Conservation (phyloP, 2,797 vertebrate genomes). For the Podargus strigoides region DNA sequence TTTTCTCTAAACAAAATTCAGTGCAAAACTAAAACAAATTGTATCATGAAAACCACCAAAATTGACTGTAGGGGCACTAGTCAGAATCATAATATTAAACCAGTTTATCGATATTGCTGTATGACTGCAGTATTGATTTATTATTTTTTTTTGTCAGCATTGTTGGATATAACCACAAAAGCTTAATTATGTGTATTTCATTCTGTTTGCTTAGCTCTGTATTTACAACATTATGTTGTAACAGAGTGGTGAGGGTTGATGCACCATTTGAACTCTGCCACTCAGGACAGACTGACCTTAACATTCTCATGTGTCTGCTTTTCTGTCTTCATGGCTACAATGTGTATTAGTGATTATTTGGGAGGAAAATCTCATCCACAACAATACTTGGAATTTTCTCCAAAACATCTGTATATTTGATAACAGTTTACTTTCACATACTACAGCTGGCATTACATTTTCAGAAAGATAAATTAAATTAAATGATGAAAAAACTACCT, state of each 20-base stretch:
- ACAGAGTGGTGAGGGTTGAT: neutral
- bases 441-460: neutral
- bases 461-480: neutral
- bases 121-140: neutral
- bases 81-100: neutral
- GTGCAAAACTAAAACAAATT: neutral
- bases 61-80: neutral
- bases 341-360: neutral
- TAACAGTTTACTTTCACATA: neutral
- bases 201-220: neutral
- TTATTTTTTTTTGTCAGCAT: neutral
- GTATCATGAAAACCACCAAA: neutral
- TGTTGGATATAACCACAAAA: neutral
- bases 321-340: neutral
- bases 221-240: neutral
- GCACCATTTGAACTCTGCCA: neutral
- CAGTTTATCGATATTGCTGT: neutral
- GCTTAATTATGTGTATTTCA: neutral
- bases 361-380: neutral
- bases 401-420: neutral
- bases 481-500: neutral
- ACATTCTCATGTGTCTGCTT: neutral
- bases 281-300: neutral
- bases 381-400: neutral
- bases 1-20: slow-evolving; percentile 28